Evolutionary conservation across 2,113 vertebrate genomes (phyloP).

Genomic region (Leucopsar rothschildi): DNA sequence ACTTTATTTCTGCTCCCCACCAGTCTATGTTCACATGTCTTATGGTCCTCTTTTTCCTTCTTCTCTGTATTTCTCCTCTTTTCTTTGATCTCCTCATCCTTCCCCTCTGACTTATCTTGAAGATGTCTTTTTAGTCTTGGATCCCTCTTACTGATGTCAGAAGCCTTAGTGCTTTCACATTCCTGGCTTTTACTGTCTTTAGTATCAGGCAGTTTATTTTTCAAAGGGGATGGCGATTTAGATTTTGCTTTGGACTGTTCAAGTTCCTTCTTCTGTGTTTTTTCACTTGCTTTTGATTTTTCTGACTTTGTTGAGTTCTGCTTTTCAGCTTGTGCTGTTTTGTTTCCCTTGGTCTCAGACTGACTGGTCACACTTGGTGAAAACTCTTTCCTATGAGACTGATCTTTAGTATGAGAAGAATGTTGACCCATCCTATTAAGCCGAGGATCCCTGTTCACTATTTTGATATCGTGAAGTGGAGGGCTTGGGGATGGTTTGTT

Average conservation of each 20-base stretch:
- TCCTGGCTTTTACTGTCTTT: slow-evolving; percentile 78
- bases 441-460: slow-evolving; percentile 87
- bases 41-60: slow-evolving; percentile 86
- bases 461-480: slow-evolving; percentile 81
- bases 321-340: slow-evolving; percentile 75
- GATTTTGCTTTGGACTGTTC: slow-evolving; percentile 81
- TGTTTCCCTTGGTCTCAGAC: slow-evolving; percentile 74
- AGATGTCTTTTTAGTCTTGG: slow-evolving; percentile 87
- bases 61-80: slow-evolving; percentile 85
- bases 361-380: slow-evolving; percentile 36
- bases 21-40: slow-evolving; percentile 74
- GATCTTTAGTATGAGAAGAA: slow-evolving; percentile 81
- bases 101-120: slow-evolving; percentile 80
- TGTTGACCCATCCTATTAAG: slow-evolving; percentile 79
- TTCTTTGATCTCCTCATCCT: slow-evolving; percentile 83
- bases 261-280: slow-evolving; percentile 77
- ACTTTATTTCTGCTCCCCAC: slow-evolving; percentile 79
- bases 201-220: slow-evolving; percentile 72
- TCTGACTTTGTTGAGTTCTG: slow-evolving; percentile 72
- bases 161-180: slow-evolving; percentile 69
- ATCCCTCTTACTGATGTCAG: slow-evolving; percentile 85
- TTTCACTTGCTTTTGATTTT: slow-evolving; percentile 76
- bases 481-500: slow-evolving; percentile 72
- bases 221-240: slow-evolving; percentile 84
- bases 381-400: slow-evolving; percentile 79